Conservation (phyloP, 2,797 vertebrate genomes). For the Danio jaintianensis region DNA sequence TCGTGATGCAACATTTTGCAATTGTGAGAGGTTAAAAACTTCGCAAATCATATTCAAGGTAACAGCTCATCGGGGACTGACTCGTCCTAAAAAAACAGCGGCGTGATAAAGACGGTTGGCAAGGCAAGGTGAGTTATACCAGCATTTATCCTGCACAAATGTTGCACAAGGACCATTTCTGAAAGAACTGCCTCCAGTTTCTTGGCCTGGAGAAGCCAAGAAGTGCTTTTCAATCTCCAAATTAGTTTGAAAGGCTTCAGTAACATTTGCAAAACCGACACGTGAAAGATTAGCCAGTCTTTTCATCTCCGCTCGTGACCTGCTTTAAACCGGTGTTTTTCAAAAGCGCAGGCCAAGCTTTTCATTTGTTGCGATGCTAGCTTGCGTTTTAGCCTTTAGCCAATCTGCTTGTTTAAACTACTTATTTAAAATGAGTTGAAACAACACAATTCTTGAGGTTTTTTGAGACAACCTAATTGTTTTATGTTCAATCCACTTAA, state of each 20-base stretch:
- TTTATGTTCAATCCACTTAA: no score
- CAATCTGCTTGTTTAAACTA: no score
- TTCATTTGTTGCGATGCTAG: constrained; percentile 59
- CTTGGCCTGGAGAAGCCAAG: constrained; percentile 24
- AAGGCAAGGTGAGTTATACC: constrained; percentile 56
- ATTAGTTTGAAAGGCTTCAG: constrained; percentile 21
- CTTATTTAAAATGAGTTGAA: no score
- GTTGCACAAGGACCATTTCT: constrained; percentile 25
- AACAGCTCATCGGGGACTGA: constrained; percentile 49
- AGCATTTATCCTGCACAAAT: constrained; percentile 48
- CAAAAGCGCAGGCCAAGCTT: background rate
- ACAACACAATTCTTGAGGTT: no score
- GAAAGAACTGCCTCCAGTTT: constrained; percentile 39
- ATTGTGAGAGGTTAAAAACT: constrained; percentile 54
- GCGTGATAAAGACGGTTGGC: constrained; percentile 54
- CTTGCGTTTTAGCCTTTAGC: constrained; percentile 46
- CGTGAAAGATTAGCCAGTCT: constrained; percentile 38
- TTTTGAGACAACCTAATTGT: no score
- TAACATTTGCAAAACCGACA: constrained; percentile 34
- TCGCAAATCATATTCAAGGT: constrained; percentile 53
- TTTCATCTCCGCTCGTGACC: constrained; percentile 25
- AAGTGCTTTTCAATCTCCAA: constrained; percentile 22
- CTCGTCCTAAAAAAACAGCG: constrained; percentile 38
- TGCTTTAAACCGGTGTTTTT: constrained; percentile 27
- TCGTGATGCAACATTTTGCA: constrained; percentile 55